Conservation (phyloP, 2,113 vertebrate species). For the Paratilapia polleni region DNA sequence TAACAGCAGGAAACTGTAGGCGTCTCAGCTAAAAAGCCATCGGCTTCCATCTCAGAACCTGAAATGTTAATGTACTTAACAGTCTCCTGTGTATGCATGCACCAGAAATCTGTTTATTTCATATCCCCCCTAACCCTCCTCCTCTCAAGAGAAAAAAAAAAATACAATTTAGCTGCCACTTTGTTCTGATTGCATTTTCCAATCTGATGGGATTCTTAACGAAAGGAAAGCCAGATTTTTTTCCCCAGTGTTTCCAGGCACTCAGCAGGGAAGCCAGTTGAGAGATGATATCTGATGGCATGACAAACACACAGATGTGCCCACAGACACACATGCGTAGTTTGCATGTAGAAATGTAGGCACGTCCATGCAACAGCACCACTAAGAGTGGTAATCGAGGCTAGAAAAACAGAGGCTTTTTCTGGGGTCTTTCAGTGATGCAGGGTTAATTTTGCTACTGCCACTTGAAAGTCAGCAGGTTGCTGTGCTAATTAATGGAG, state of each 20-base stretch:
- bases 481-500: slow-evolving; percentile 79
- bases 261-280: slow-evolving; percentile 43
- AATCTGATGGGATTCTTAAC: slow-evolving; percentile 60
- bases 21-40: accelerated
- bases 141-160: neutral
- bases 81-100: slow-evolving; percentile 19
- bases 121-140: neutral
- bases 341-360: neutral
- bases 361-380: neutral
- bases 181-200: slow-evolving; percentile 64
- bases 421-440: slow-evolving; percentile 48
- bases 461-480: slow-evolving; percentile 80
- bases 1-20: neutral
- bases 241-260: slow-evolving; percentile 13
- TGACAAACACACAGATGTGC: neutral
- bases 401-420: slow-evolving; percentile 53
- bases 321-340: neutral
- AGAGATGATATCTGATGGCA: slow-evolving; percentile 29
- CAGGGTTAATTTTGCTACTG: slow-evolving; percentile 70
- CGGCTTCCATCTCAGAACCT: neutral
- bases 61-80: slow-evolving; percentile 40
- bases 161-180: slow-evolving; percentile 52
- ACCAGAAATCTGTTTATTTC: slow-evolving; percentile 46
- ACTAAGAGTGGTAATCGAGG: slow-evolving; percentile 51
- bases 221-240: slow-evolving; percentile 38